A percentile compares a stretch with the other conserved stretches of the same genome.
phyloP scores from a whole-genome alignment of 2,113 vertebrate species.

The Tachycineta bicolor region DNA sequence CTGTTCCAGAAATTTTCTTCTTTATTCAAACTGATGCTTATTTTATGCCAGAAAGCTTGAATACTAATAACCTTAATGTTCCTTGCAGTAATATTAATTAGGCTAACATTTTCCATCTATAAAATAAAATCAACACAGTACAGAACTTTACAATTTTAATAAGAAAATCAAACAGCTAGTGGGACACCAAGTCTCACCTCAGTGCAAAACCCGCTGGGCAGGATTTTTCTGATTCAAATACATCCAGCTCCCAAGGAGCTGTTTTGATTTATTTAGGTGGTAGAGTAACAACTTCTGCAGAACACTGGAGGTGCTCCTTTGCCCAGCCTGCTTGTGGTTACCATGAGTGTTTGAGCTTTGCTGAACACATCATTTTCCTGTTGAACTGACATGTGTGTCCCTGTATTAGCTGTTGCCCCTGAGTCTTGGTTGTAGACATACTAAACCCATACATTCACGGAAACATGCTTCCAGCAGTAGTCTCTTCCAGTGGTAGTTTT shows the following conservation, averaged over 20 bases:
- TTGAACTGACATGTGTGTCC: neutral
- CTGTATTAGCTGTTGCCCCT: neutral
- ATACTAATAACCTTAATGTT: neutral
- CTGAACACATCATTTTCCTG: neutral
- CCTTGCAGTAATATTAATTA: constrained; percentile 36
- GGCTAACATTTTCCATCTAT: neutral
- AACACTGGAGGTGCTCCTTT: neutral
- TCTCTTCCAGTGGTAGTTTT: neutral
- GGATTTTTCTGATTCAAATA: neutral
- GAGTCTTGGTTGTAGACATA: neutral
- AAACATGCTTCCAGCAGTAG: neutral
- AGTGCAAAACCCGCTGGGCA: neutral
- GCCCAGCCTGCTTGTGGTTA: neutral
- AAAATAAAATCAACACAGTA: neutral
- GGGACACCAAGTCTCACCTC: neutral
- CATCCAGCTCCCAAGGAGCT: neutral
- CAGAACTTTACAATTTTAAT: neutral
- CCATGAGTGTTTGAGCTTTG: neutral
- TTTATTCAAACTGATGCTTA: neutral
- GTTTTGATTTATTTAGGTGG: neutral
- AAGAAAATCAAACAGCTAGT: neutral
- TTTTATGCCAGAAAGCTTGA: constrained; percentile 1
- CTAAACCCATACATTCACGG: neutral
- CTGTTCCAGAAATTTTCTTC: neutral
- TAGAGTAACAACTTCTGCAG: neutral